Evolutionary conservation across 2,797 vertebrate species (phyloP).

Genomic region (Euphonia xanthogaster): DNA sequence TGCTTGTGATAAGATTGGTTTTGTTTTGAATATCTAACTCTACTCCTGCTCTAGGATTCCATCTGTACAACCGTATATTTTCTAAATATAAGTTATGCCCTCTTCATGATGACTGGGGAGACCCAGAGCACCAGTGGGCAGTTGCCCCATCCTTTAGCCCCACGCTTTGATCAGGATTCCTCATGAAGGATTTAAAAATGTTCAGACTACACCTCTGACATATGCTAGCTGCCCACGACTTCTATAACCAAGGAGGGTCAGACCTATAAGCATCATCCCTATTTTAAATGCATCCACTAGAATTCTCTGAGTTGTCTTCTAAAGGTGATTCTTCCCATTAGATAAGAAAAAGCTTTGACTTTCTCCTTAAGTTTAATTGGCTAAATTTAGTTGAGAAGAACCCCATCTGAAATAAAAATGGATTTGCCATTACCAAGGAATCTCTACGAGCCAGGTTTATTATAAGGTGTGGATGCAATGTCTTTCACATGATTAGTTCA

Average conservation of each 20-base stretch:
- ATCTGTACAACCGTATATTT: background rate
- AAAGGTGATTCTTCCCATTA: background rate
- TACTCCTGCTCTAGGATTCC: background rate
- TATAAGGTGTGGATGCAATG: background rate
- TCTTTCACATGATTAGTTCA: background rate
- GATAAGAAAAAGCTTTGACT: background rate
- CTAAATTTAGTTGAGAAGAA: background rate
- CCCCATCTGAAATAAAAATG: background rate
- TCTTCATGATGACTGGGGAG: background rate
- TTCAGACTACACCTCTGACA: background rate
- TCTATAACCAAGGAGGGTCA: background rate
- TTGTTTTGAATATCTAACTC: background rate
- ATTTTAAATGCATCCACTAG: background rate
- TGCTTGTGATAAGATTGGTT: background rate
- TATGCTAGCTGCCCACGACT: background rate
- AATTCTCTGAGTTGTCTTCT: background rate
- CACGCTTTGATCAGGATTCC: background rate
- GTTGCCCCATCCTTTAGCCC: background rate
- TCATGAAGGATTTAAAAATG: background rate
- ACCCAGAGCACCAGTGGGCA: background rate
- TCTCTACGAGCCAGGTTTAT: background rate
- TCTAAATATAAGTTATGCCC: background rate
- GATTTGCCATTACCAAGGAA: background rate
- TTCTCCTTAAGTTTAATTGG: background rate
- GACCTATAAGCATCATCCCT: background rate